Conservation (phyloP, 2,888 invertebrate genomes). For the Actias luna region DNA sequence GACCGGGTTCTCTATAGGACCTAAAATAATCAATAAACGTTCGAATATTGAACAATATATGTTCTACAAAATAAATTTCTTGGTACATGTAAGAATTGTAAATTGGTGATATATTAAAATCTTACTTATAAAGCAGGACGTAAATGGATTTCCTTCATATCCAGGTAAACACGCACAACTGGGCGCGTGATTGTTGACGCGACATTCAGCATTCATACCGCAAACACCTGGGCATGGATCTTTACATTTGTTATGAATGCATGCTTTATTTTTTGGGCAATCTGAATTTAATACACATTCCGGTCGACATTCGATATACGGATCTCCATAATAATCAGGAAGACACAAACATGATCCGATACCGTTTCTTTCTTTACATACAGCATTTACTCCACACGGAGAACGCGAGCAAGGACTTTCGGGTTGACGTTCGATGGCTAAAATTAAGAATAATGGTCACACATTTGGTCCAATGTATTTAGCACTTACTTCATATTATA, state of each 20-base stretch:
- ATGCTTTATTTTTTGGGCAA: slow-evolving; percentile 88
- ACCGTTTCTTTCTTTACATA: slow-evolving; percentile 90
- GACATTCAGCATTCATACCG: slow-evolving; percentile 91
- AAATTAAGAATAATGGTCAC: slow-evolving; percentile 33
- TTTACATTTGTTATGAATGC: slow-evolving; percentile 91
- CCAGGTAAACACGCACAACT: slow-evolving; percentile 88
- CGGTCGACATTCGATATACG: slow-evolving; percentile 91
- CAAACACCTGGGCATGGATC: slow-evolving; percentile 93
- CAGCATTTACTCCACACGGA: slow-evolving; percentile 93
- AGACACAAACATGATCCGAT: slow-evolving; percentile 92
- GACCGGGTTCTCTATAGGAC: slow-evolving; percentile 56
- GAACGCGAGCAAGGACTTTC: slow-evolving; percentile 88
- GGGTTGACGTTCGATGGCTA: slow-evolving; percentile 79
- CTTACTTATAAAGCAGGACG: slow-evolving; percentile 85
- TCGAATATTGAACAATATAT: slow-evolving; percentile 5
- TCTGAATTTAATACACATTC: slow-evolving; percentile 95
- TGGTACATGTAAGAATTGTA: background rate
- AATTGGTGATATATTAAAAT: slow-evolving; percentile 14
- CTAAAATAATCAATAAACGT: slow-evolving; percentile 46
- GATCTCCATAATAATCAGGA: slow-evolving; percentile 92
- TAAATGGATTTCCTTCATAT: slow-evolving; percentile 89
- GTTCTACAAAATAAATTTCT: background rate
- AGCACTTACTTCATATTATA: background rate
- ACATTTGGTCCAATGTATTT: background rate
- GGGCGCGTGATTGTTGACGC: slow-evolving; percentile 91